These are phyloP conservation scores for Mormyrus iriodes DNA, from an alignment of 2,113 vertebrate species.

Conservation along the genomic window DNA sequence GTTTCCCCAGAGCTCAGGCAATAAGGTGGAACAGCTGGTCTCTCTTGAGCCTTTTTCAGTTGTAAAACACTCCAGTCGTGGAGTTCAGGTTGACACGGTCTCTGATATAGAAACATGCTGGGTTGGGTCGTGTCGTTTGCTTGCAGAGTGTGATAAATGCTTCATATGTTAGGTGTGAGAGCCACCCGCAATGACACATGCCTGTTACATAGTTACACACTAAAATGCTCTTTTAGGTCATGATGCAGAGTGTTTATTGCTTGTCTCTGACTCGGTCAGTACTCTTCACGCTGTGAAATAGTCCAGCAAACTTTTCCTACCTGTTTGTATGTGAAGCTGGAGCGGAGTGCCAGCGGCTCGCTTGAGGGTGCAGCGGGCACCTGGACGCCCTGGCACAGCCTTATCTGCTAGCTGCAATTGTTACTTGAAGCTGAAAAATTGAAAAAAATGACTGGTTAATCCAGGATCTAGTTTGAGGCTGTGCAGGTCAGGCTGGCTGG, in stretches of 20 bases:
- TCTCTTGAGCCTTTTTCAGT: background rate
- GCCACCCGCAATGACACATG: background rate
- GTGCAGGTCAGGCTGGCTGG: background rate
- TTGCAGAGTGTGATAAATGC: background rate
- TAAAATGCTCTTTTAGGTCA: background rate
- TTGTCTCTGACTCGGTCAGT: background rate
- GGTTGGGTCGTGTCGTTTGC: background rate
- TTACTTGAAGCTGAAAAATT: background rate
- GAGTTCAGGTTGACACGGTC: background rate
- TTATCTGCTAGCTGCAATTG: background rate
- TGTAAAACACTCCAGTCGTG: background rate
- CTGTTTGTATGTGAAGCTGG: background rate
- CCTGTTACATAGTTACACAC: background rate
- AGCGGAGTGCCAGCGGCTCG: background rate
- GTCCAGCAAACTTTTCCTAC: background rate
- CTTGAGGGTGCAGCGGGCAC: background rate
- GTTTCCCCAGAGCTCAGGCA: background rate
- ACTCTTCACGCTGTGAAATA: background rate
- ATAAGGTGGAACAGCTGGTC: background rate
- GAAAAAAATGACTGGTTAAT: background rate
- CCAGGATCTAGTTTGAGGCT: background rate
- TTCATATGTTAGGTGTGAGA: background rate
- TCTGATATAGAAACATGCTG: background rate
- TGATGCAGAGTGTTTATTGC: background rate
- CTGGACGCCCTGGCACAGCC: background rate